phyloP scores from a whole-genome alignment of 2,797 vertebrate species.

The Saxicola maurus region DNA sequence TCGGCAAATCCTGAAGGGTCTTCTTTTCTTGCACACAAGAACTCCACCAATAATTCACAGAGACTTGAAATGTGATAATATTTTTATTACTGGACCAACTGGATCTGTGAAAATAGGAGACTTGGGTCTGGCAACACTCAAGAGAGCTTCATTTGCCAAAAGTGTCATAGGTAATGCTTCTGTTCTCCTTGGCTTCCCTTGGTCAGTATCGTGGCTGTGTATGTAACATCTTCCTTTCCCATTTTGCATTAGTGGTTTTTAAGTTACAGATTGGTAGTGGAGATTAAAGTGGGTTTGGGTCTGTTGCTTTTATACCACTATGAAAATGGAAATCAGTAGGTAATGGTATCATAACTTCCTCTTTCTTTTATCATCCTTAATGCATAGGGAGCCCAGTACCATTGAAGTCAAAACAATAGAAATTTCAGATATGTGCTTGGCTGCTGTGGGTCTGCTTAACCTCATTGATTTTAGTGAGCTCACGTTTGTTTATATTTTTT shows the following conservation, averaged over 20 bases:
- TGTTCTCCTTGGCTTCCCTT: neutral
- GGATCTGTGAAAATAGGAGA: slow-evolving; percentile 98
- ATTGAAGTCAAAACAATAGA: neutral
- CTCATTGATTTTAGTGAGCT: neutral
- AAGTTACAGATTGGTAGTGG: neutral
- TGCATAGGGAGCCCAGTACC: neutral
- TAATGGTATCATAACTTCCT: neutral
- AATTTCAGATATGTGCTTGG: neutral
- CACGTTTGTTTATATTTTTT: neutral
- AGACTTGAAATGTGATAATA: slow-evolving; percentile 98
- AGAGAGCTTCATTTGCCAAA: slow-evolving; percentile 97
- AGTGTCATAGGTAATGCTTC: slow-evolving; percentile 89
- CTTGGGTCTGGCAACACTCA: slow-evolving; percentile 94
- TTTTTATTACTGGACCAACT: slow-evolving; percentile 97
- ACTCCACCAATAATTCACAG: slow-evolving; percentile 96
- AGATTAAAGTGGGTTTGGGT: neutral
- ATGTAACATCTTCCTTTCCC: neutral
- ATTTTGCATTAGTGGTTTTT: neutral
- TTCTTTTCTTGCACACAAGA: slow-evolving; percentile 94
- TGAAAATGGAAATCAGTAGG: neutral
- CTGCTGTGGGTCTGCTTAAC: neutral
- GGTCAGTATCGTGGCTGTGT: neutral
- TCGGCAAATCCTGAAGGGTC: slow-evolving; percentile 95
- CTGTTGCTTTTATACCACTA: neutral
- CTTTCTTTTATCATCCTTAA: neutral